These are phyloP conservation scores for Danio jaintianensis DNA, from an alignment of 2,797 vertebrate genomes.

Conservation along the genomic window DNA sequence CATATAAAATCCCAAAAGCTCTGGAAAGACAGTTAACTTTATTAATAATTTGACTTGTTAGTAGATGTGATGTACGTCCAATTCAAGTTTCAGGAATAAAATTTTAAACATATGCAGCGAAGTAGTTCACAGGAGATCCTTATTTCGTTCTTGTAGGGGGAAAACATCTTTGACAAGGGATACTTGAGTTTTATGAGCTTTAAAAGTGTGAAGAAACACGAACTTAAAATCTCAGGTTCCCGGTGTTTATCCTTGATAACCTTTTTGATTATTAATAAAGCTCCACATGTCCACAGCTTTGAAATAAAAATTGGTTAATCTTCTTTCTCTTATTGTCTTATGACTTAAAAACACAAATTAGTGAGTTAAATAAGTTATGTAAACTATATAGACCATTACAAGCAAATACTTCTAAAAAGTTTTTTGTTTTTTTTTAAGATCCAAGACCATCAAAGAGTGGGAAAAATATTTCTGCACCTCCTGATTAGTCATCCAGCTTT, in stretches of 20 bases:
- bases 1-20: too few species aligned
- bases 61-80: neutral
- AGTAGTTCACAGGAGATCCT: neutral
- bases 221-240: neutral
- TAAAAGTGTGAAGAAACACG: neutral
- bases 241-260: neutral
- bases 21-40: too few species aligned
- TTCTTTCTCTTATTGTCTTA: too few species aligned
- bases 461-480: neutral
- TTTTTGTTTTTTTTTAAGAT: neutral
- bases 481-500: constrained; percentile 27
- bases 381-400: neutral
- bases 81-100: neutral
- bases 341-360: too few species aligned
- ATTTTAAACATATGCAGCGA: neutral
- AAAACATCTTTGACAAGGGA: neutral
- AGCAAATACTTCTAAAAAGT: neutral
- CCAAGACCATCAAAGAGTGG: neutral
- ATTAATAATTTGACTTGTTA: neutral
- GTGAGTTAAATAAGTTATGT: too few species aligned
- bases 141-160: too few species aligned
- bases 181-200: neutral
- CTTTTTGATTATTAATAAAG: constrained; percentile 21
- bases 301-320: neutral
- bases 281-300: constrained; percentile 18